Percentiles rank a stretch among this genome's conserved stretches.
Conservation (phyloP, 2,888 invertebrate genomes). For the Lobophora halterata region DNA sequence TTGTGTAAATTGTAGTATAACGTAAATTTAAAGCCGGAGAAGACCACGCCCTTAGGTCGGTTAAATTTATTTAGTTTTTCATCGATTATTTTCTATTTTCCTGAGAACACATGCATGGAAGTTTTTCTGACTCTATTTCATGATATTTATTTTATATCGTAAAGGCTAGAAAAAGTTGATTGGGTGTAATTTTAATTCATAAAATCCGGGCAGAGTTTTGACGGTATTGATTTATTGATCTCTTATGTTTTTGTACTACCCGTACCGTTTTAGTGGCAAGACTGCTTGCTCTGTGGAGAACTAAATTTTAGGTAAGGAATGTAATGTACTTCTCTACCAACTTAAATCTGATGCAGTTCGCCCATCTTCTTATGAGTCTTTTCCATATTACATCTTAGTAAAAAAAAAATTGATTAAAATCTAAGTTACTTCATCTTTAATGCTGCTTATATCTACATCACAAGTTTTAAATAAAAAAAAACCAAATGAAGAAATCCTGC, state of each 20-base stretch:
- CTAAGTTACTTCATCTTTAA: too few relatives aligned
- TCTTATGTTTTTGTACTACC: constrained; percentile 2
- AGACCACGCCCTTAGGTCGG: constrained; percentile 55
- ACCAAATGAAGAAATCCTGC: too few relatives aligned
- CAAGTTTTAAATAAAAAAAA: too few relatives aligned
- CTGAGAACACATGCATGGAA: neutral
- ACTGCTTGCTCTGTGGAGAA: too few relatives aligned
- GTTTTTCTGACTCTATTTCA: neutral
- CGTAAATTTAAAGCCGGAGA: constrained; percentile 31
- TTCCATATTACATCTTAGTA: too few relatives aligned
- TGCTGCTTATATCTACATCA: too few relatives aligned
- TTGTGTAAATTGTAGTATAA: neutral
- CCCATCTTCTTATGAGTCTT: too few relatives aligned
- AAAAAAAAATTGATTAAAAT: too few relatives aligned
- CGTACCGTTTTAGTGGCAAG: neutral
- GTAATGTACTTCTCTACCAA: too few relatives aligned
- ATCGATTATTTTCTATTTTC: constrained; percentile 8
- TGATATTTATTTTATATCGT: neutral
- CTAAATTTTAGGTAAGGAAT: too few relatives aligned
- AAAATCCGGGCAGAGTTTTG: constrained; percentile 11
- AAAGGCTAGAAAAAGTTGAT: neutral
- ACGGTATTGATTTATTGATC: constrained; percentile 8
- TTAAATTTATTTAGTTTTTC: constrained; percentile 28
- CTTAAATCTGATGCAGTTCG: too few relatives aligned
- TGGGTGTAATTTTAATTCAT: constrained; percentile 27